Base-by-base conservation (phyloP, 2,797 vertebrate genomes). In the Notolabrus celidotus region DNA sequence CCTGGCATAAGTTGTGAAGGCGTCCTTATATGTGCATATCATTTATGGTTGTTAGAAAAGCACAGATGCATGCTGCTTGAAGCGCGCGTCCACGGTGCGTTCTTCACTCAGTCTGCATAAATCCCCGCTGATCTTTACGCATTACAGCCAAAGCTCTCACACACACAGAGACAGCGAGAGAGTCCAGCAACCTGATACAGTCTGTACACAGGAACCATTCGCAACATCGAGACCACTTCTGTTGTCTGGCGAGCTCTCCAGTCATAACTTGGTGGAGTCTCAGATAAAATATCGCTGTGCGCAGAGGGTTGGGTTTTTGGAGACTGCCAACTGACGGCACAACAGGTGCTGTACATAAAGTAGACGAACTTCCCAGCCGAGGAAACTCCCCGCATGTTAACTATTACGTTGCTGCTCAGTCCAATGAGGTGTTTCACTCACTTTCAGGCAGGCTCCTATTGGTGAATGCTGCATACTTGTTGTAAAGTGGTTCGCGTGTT, bases 301-400 rank as follows among this genome's bases (percentile, higher is more conserved):
- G 51, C 63, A 60, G 56, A 65, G 79, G 86, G 80, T 71, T 88
- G 78, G 80, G 33, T 83, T 84, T 85, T 80, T 80, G 85, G 81
- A 79, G 88, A 82, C 83, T 79, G 93, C 93, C 93, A 85, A 94
- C 92, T 86, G 93, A 93, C 84, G 47, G 88, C 88, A 91, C 95
- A 94, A 95, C 97, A 97, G 96, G 96, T 97, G 96, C 94, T 89
- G 88, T 75, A 86, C 91, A 85, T 91, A 88, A 93, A 94, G 80
- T 84, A 66, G 67, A n/a, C n/a, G n/a, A 92, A 87, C 84, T 89
- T 92, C 85, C 78, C 81, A 80, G 63, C 52, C n/a, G 74, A 92
- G 91, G 92, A 90, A 94, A 94, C 92, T 94, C 93, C 93, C 92
- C 84, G 78, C 81, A 88, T 80, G 83, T 93, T 93, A 92, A 94